Evolutionary conservation across 1,140 invertebrate genomes (phyloP), one percentile per base, ranked within the genome.

Genomic region (Doryteuthis pealeii): DNA sequence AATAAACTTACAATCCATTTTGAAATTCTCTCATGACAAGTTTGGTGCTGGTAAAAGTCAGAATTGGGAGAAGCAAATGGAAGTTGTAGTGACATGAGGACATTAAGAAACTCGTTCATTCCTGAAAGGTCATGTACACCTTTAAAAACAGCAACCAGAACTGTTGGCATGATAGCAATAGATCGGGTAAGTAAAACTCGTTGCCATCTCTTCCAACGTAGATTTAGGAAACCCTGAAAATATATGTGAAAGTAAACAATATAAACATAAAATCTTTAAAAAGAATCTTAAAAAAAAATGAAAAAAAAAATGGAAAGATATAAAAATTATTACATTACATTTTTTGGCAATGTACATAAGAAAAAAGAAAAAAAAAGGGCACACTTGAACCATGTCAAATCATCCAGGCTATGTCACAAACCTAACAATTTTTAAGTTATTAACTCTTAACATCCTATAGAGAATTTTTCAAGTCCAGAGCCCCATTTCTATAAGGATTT

Each of bases 91-190:
- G 92, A 93, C 94, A 96, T 96, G 4, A 96, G 90, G 1, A 94
- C 94, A 88, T 97, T 97, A 1, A 97, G 88, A n/a, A 94, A 89
- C 84, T 97, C 95, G 84, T 97, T 97, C 92, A 97, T 92, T 26
- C 88, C 89, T 30, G 93, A 94, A 54, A 97, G 87, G 77, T 95
- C 90, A 28, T 92, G 84, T 78, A 97, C 92, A 70, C 93, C 89
- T 69, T 91, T 91, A 76, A 84, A 94, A 77, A 93, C 91, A 2
- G 95, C 93, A 1, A 95, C 89, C 10, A 93, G 89, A 74, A 97
- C 92, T n/a, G 95, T 97, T 3, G 95, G 96, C 15, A 93, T 87
- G 80, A 97, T 96, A 28, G 96, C 96, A 78, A 97, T 94, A 1
- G 92, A 91, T 78, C 96, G 90, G 0, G 95, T 97, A 71, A 95